Evolutionary conservation across 1,140 invertebrate species (phyloP), one percentile per base, ranked within the genome.

Genomic region (Drosophila pandora): DNA sequence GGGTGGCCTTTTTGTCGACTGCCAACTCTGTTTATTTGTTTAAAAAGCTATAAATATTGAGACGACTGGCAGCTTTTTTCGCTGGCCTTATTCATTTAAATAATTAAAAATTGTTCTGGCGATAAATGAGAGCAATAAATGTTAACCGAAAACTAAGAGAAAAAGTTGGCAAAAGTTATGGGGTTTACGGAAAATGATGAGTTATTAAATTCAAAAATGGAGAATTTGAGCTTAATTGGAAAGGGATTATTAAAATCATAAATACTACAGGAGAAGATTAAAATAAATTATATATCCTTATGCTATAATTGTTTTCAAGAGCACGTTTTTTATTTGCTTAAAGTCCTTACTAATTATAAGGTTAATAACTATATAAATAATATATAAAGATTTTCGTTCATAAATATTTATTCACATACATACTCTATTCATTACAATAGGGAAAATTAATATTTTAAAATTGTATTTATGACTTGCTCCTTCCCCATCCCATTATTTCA

Each of bases 41-140:
- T 90, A 90, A 90, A 90, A 90, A 89, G 88, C 82, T 82, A 90
- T 90, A 90, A 90, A 90, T 90, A 90, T 90, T 79, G 78, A 83
- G 65, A 63, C 48, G 67, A 64, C 72, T 70, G 58, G 64, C 41
- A 54, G 60, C 41, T 60, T 49, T 77, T 50, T 68, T 69, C 75
- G 54, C 59, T 75, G 56, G 45, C 6, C 12, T 58, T 68, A 79
- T 79, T 89, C 56, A 69, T 70, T 80, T 75, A 78, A 85, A 85
- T 85, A 85, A 85, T 85, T 81, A 81, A 74, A 84, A 59, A 64
- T 68, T 47, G 52, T 39, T 34, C 12, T 54, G 21, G 13, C 59
- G 30, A 55, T 65, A 67, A 80, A 76, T 68, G 71, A 83, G 45
- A 28, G 52, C 17, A 65, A 59, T 62, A 65, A 70, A 79, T 52